Base-by-base conservation (phyloP, 2,797 vertebrate genomes). In the Dendrocincla tyrannina region DNA sequence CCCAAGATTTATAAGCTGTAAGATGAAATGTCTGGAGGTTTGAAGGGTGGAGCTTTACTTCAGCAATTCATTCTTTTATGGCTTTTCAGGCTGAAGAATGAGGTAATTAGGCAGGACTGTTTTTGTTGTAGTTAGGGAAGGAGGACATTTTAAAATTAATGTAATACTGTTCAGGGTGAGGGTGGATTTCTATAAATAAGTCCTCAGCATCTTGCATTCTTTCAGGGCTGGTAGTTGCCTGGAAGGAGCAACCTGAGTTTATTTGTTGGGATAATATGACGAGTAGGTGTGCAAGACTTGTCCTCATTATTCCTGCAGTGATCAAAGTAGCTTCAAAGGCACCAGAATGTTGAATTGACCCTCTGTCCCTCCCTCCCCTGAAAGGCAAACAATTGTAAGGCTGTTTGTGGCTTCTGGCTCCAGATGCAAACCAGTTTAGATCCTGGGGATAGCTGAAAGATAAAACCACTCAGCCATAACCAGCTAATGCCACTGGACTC, bases 21-120 rank as follows among this genome's bases (percentile, higher is more conserved):
- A 95, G 93, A 95, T 96, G 96, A 95, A 94, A 95, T 72, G 18
- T 91, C 94, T 95, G 85, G 94, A 95, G 90, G 70, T 70, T 93
- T 83, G 84, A 92, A 93, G 88, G 95, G 95, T 95, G 93, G 94
- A 89, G 93, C 90, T 95, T 93, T 92, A 69, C 77, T 93, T 95
- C 72, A 88, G 86, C 86, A 93, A 80, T 93, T 87, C 63, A 23
- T 85, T 95, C 84, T 91, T 82, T 64, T 85, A 83, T 62, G 95
- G 93, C 94, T 91, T 58, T 91, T 91, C 88, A 87, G 70, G 37
- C 83, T 79, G 88, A 90, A 90, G 88, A 90, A 95, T 95, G 95
- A 95, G 90, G 89, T 95, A 95, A 96, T 95, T 91, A 87, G 85
- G 55, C 76, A 63, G 46, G 62, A 44, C 74, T 94, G 88, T 1